Percentiles rank a stretch among this genome's conserved stretches.
phyloP scores from a whole-genome alignment of 2,797 vertebrate genomes.

The Lycodopsis pacificus region DNA sequence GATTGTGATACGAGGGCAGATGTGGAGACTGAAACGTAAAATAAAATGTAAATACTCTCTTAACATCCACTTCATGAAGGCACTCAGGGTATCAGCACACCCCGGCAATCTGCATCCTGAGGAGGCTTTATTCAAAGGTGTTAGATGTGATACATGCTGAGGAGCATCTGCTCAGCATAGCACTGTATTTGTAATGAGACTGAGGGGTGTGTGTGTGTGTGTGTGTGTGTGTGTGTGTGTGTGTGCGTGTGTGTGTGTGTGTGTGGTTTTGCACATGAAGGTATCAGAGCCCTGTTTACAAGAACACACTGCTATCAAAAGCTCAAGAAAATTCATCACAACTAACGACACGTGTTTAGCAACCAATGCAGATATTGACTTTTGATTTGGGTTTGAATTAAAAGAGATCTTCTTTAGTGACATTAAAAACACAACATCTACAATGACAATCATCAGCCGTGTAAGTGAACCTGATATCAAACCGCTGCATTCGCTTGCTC shows the following conservation, averaged over 20 bases:
- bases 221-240: background rate
- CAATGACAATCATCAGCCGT: slow-evolving; percentile 11
- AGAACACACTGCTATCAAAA: background rate
- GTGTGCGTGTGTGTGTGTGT: background rate
- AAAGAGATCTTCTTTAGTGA: background rate
- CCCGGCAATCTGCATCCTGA: slow-evolving; percentile 22
- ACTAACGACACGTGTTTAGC: background rate
- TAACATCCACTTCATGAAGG: slow-evolving; percentile 24
- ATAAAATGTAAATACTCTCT: slow-evolving; percentile 23
- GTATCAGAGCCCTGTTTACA: slow-evolving; percentile 9
- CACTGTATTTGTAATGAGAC: slow-evolving; percentile 27
- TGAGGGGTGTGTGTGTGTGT: background rate
- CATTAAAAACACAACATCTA: background rate
- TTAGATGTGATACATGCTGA: slow-evolving; percentile 38
- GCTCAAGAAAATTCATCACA: background rate
- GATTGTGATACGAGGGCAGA: background rate
- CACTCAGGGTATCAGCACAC: slow-evolving; percentile 5
- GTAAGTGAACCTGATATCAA: slow-evolving; percentile 3
- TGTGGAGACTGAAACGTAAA: slow-evolving; percentile 2
- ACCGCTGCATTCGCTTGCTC: slow-evolving; percentile 6
- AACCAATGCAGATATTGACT: background rate
- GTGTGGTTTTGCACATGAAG: background rate
- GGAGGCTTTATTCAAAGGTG: slow-evolving; percentile 46
- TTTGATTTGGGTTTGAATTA: background rate
- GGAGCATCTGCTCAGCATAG: slow-evolving; percentile 49